Conservation (phyloP, 2,888 invertebrate genomes). For the Caenorhabditis sulstoni region DNA sequence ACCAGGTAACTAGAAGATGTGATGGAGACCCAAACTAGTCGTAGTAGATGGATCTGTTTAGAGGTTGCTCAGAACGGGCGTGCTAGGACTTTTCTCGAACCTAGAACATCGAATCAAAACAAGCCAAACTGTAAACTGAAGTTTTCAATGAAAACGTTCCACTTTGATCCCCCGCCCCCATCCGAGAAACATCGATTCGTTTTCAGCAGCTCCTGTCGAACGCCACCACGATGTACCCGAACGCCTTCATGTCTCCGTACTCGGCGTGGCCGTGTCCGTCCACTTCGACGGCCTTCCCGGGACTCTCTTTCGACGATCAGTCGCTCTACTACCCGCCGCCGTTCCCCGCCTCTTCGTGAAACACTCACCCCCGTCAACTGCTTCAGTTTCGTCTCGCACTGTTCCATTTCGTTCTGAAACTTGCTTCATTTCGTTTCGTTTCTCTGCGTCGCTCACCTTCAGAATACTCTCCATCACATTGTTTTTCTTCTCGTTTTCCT, state of each 20-base stretch:
- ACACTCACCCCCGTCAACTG: constrained; percentile 57
- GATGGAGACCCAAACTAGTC: no score
- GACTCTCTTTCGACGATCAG: constrained; percentile 51
- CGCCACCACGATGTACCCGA: constrained; percentile 36
- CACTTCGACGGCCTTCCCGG: constrained; percentile 13
- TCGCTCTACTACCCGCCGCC: constrained; percentile 32
- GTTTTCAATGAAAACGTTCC: no score
- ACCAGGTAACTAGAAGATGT: neutral
- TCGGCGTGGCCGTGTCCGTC: constrained; percentile 46
- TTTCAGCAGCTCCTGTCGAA: constrained; percentile 38
- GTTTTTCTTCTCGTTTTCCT: neutral
- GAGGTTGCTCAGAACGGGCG: no score
- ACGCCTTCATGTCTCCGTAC: constrained; percentile 40
- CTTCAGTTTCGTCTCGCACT: constrained; percentile 43
- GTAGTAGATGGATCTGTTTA: no score
- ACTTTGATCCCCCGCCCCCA: no score
- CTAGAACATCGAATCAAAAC: no score
- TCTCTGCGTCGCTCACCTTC: constrained; percentile 5
- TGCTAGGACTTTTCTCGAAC: no score
- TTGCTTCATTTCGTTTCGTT: neutral
- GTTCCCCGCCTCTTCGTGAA: constrained; percentile 37
- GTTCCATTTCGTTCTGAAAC: constrained; percentile 37
- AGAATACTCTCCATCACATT: neutral
- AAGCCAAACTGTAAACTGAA: no score
- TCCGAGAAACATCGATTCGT: no score